Conservation (phyloP, 2,113 vertebrate genomes). For the Bubalus kerabau region DNA sequence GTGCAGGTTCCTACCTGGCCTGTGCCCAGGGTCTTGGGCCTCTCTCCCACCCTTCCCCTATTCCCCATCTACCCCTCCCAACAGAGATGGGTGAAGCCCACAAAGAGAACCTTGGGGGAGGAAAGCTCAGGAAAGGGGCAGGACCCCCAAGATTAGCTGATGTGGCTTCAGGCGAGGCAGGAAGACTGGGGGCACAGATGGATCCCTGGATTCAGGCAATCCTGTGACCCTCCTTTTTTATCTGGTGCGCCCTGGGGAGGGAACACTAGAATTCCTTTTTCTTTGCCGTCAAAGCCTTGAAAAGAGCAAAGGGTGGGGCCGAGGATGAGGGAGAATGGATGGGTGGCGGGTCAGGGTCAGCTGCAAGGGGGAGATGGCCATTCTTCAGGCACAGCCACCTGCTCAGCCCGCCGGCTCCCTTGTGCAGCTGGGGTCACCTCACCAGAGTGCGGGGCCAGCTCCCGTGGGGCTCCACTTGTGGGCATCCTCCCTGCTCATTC, state of each 20-base stretch:
- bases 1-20: neutral
- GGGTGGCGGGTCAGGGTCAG: constrained; percentile 59
- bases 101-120: neutral
- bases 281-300: neutral
- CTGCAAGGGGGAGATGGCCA: neutral
- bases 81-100: neutral
- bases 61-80: neutral
- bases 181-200: neutral
- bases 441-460: neutral
- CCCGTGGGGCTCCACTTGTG: neutral
- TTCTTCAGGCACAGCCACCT: constrained; percentile 26
- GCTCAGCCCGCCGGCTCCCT: neutral
- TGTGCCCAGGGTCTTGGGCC: neutral
- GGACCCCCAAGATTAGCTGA: rapidly evolving
- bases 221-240: neutral
- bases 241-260: neutral
- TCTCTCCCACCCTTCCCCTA: neutral
- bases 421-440: constrained; percentile 31
- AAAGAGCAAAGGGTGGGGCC: constrained; percentile 27
- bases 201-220: neutral
- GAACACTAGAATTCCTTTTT: neutral
- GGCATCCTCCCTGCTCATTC: neutral
- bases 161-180: neutral
- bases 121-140: neutral
- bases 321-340: constrained; percentile 51